Conservation (phyloP, 2,113 vertebrate genomes). For the Mastomys natalensis region DNA sequence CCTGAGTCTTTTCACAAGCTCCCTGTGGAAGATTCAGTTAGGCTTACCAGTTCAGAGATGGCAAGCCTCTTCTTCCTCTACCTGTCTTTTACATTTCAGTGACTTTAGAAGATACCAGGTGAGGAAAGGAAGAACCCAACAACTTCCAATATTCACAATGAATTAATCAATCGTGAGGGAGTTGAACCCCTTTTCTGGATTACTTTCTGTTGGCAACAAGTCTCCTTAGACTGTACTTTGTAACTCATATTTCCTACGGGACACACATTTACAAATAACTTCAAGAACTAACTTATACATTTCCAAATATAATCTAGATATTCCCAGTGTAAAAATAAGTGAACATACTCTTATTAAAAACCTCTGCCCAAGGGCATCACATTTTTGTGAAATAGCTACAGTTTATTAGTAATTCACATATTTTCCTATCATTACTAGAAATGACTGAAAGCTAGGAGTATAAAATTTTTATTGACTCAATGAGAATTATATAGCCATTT, state of each 20-base stretch:
- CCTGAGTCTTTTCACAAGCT: neutral
- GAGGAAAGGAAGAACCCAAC: neutral
- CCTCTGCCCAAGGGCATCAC: neutral
- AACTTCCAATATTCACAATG: neutral
- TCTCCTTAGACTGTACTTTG: neutral
- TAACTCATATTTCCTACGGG: neutral
- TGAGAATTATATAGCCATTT: neutral
- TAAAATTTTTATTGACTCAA: neutral
- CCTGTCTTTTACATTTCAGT: neutral
- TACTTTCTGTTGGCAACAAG: neutral
- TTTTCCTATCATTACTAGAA: neutral
- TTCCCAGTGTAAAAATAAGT: neutral
- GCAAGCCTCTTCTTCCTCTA: neutral
- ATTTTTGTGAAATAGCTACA: neutral
- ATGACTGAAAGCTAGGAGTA: neutral
- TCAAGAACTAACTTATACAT: neutral
- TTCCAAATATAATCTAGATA: neutral
- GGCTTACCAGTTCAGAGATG: fast-evolving
- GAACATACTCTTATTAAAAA: conserved; percentile 39
- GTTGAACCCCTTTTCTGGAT: neutral
- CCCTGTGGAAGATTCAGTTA: neutral
- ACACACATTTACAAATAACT: neutral
- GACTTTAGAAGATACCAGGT: neutral
- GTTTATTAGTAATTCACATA: neutral
- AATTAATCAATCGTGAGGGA: neutral